Evolutionary conservation across 2,797 vertebrate genomes (phyloP).

Genomic region (Danio albolineatus): DNA sequence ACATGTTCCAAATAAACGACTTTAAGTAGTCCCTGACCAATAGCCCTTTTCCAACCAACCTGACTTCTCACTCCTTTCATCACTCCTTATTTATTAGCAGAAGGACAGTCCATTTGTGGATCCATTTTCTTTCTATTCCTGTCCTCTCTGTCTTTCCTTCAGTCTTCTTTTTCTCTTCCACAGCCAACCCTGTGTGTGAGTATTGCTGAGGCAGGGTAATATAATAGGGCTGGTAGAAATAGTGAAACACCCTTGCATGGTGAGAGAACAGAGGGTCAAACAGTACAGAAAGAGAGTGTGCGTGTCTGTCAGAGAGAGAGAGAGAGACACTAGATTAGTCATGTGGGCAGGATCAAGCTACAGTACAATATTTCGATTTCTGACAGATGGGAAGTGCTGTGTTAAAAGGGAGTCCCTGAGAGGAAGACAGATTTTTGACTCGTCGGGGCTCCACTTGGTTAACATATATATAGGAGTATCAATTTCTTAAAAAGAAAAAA

Average conservation of each 20-base stretch:
- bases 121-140: slow-evolving; percentile 55
- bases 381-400: slow-evolving; percentile 27
- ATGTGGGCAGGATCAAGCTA: slow-evolving; percentile 3
- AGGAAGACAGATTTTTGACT: slow-evolving; percentile 11
- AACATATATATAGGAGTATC: too few species aligned
- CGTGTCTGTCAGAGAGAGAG: background rate
- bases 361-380: slow-evolving; percentile 9
- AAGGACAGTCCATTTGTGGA: slow-evolving; percentile 28
- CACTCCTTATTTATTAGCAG: slow-evolving; percentile 51
- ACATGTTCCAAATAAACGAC: background rate
- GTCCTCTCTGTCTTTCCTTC: slow-evolving; percentile 46
- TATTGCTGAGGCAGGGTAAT: slow-evolving; percentile 69
- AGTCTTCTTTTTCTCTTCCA: slow-evolving; percentile 38
- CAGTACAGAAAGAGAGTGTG: slow-evolving; percentile 21
- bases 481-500: too few species aligned
- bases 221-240: slow-evolving; percentile 67
- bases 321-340: slow-evolving; percentile 2
- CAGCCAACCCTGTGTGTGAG: slow-evolving; percentile 18
- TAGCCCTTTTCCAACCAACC: background rate
- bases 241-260: slow-evolving; percentile 61
- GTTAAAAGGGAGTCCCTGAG: slow-evolving; percentile 27
- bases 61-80: slow-evolving; percentile 28
- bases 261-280: slow-evolving; percentile 59
- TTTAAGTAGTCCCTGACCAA: background rate
- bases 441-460: background rate